Percentiles rank a stretch among this genome's conserved stretches.
Evolutionary conservation across 2,113 vertebrate species (phyloP).

Genomic region (Pedionomus torquatus): DNA sequence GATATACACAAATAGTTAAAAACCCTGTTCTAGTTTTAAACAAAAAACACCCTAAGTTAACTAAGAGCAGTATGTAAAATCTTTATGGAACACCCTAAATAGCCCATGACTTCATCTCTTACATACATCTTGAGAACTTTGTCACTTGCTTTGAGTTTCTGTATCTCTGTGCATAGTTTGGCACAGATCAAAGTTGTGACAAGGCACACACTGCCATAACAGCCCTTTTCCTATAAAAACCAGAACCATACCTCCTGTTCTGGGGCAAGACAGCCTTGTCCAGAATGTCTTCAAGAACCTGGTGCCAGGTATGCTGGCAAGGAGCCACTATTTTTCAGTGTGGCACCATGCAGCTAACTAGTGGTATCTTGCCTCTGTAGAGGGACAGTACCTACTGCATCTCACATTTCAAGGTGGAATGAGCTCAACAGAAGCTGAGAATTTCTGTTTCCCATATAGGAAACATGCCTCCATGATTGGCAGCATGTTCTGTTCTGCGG

Average conservation of each 20-base stretch:
- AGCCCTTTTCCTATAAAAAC: neutral
- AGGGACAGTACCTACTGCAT: neutral
- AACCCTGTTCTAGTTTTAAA: neutral
- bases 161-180: neutral
- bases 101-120: neutral
- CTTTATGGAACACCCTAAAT: neutral
- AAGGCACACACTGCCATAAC: neutral
- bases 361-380: neutral
- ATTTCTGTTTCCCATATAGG: neutral
- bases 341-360: neutral
- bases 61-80: neutral
- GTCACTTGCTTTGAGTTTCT: neutral
- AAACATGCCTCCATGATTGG: neutral
- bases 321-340: neutral
- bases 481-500: neutral
- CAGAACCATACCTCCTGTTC: neutral
- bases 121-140: neutral
- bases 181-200: neutral
- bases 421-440: neutral
- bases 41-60: neutral
- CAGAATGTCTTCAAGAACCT: neutral
- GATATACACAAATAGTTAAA: neutral
- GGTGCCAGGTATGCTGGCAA: neutral
- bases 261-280: neutral
- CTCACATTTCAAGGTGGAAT: neutral